These are phyloP conservation scores for Psix sp. DNA, from an alignment of 1,140 invertebrate genomes.

Conservation along the genomic window DNA sequence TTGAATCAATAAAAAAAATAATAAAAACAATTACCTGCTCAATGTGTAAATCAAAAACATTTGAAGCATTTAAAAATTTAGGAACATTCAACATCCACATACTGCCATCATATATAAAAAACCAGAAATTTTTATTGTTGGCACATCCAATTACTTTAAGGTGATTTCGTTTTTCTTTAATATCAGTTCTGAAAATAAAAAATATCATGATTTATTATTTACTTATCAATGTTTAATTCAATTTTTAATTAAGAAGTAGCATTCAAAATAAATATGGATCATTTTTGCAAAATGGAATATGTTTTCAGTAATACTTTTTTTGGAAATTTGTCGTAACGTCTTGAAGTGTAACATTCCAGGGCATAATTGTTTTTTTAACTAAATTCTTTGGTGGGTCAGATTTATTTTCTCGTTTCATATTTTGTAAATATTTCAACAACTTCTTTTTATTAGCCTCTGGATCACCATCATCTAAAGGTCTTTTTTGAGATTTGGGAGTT, in stretches of 20 bases:
- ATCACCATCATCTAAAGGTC: slow-evolving; percentile 19
- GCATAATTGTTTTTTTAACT: slow-evolving; percentile 39
- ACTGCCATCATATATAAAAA: slow-evolving; percentile 27
- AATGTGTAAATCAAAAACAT: background rate
- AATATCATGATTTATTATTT: slow-evolving; percentile 6
- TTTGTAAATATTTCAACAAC: slow-evolving; percentile 33
- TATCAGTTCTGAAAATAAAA: background rate
- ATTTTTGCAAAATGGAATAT: background rate
- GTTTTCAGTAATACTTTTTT: slow-evolving; percentile 16
- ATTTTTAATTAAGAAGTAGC: background rate
- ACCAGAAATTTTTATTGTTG: slow-evolving; percentile 20
- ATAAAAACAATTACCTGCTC: slow-evolving; percentile 12
- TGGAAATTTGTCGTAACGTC: slow-evolving; percentile 26
- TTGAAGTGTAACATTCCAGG: slow-evolving; percentile 35
- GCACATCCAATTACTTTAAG: slow-evolving; percentile 20
- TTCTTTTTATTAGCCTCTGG: slow-evolving; percentile 33
- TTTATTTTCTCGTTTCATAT: slow-evolving; percentile 43
- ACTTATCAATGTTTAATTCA: slow-evolving; percentile 1
- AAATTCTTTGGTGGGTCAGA: slow-evolving; percentile 5
- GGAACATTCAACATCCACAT: slow-evolving; percentile 25
- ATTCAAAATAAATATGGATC: background rate
- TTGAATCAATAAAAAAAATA: background rate
- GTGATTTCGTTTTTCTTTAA: slow-evolving; percentile 2
- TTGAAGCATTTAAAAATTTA: slow-evolving; percentile 11
- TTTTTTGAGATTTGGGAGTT: slow-evolving; percentile 32